Conservation (phyloP, 2,113 vertebrate species). For the Phalacrocorax pelagicus region DNA sequence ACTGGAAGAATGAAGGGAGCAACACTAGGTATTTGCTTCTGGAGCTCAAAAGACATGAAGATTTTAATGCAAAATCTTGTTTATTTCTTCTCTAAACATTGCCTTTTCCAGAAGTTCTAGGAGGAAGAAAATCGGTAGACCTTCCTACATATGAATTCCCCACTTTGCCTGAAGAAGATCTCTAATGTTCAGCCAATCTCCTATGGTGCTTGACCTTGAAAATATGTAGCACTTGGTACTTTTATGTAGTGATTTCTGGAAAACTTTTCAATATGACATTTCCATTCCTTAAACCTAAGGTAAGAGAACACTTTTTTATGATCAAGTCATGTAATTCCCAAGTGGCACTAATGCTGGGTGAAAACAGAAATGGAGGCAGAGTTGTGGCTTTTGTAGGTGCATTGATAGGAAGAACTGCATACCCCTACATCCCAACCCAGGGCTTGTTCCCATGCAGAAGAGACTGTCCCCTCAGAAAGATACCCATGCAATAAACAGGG, state of each 20-base stretch:
- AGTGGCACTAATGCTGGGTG: not conserved
- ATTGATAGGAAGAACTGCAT: not conserved
- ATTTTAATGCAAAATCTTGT: constrained; percentile 55
- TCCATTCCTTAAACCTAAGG: not conserved
- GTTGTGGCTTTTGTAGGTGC: not conserved
- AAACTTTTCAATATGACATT: not conserved
- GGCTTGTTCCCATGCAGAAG: not conserved
- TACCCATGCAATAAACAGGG: not conserved
- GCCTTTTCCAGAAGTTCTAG: not conserved
- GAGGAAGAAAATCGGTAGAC: not conserved
- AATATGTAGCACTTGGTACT: not conserved
- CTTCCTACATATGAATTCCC: not conserved
- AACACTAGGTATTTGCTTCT: constrained; percentile 48
- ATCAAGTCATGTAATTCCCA: not conserved
- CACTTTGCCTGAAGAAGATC: not conserved
- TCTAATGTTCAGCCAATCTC: not conserved
- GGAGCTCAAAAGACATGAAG: constrained; percentile 9
- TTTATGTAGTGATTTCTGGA: not conserved
- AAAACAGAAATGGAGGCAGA: not conserved
- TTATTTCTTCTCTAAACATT: constrained; percentile 13
- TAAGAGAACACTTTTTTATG: not conserved
- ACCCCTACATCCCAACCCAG: not conserved
- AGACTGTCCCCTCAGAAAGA: not conserved
- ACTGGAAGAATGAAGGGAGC: constrained; percentile 30
- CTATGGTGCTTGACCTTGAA: not conserved